phyloP scores from a whole-genome alignment of 2,888 invertebrate species.

The Spilarctia lutea region DNA sequence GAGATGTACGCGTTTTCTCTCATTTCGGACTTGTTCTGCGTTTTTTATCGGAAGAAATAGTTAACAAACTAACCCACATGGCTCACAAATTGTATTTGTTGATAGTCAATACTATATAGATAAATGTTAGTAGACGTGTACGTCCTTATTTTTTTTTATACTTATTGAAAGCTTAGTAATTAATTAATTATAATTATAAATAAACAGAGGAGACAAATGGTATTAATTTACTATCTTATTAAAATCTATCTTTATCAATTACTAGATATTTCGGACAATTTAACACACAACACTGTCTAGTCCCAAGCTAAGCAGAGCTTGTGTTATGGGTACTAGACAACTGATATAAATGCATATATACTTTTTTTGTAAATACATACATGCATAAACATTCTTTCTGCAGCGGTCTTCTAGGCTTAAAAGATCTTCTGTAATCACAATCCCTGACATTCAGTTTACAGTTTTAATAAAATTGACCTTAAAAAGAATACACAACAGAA shows the following conservation, averaged over 20 bases:
- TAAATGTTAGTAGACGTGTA: too few species aligned
- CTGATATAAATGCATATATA: too few species aligned
- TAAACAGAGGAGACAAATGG: neutral
- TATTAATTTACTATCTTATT: too few species aligned
- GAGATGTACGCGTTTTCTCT: slow-evolving; percentile 53
- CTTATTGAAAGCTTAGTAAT: neutral
- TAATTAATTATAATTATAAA: neutral
- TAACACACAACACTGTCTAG: too few species aligned
- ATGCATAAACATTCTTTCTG: too few species aligned
- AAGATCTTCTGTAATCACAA: neutral
- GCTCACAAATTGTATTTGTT: neutral
- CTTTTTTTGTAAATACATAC: too few species aligned
- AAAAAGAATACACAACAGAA: neutral
- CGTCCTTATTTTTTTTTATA: too few species aligned
- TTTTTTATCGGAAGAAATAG: neutral
- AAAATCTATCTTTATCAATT: too few species aligned
- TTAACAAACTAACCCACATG: neutral
- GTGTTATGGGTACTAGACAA: too few species aligned
- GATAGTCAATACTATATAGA: neutral
- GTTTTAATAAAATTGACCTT: neutral
- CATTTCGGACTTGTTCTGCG: slow-evolving; percentile 36
- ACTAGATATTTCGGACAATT: too few species aligned
- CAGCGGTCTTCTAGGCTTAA: too few species aligned
- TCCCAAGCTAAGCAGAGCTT: too few species aligned
- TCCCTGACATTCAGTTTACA: neutral